phyloP scores from a whole-genome alignment of 2,797 vertebrate species.

The Scomberomorus guttatus region DNA sequence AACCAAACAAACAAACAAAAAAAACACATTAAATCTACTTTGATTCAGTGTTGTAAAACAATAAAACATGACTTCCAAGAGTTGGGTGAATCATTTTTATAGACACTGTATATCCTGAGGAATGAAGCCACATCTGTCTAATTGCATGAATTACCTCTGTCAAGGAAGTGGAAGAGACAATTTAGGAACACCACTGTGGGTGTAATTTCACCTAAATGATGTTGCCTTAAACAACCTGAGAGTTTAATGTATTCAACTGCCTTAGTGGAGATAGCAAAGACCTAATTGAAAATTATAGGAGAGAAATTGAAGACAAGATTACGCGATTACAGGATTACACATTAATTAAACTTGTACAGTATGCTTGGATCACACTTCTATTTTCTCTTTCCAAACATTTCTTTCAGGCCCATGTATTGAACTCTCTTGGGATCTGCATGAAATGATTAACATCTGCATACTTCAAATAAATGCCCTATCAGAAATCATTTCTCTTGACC shows the following conservation, averaged over 20 bases:
- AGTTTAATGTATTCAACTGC: conserved; percentile 38
- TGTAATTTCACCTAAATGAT: conserved; percentile 28
- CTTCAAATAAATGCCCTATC: conserved; percentile 18
- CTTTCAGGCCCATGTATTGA: conserved; percentile 24
- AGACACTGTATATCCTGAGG: neutral
- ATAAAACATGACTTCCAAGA: no score
- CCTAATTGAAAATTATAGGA: conserved; percentile 58
- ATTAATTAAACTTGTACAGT: conserved; percentile 57
- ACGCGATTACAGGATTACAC: conserved; percentile 61
- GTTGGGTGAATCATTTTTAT: no score
- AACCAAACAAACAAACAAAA: no score
- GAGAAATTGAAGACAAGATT: conserved; percentile 59
- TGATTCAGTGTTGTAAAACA: no score
- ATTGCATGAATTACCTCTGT: conserved; percentile 2
- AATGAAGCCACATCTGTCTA: neutral
- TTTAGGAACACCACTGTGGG: neutral
- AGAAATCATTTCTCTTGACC: conserved; percentile 23
- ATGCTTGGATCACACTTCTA: conserved; percentile 35
- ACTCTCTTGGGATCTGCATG: conserved; percentile 12
- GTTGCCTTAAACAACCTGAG: conserved; percentile 21
- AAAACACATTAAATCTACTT: no score
- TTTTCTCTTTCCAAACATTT: conserved; percentile 48
- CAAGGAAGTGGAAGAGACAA: conserved; percentile 17
- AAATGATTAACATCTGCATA: conserved; percentile 33
- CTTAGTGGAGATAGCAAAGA: conserved; percentile 28